phyloP scores from a whole-genome alignment of 2,113 vertebrate genomes.

The Epinephelus fuscoguttatus region DNA sequence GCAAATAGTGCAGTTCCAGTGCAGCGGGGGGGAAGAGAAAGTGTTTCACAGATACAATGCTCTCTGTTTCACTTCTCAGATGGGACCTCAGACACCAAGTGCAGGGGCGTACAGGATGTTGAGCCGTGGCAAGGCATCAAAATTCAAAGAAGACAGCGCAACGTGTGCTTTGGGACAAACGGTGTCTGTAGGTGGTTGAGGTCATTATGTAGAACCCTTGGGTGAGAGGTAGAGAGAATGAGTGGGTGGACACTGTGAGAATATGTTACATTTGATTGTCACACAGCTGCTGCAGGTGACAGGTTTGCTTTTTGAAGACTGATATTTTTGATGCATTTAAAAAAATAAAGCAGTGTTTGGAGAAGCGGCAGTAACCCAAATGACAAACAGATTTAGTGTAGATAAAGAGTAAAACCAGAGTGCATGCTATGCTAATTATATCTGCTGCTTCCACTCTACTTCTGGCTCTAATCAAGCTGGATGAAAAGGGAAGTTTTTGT shows the following conservation, averaged over 20 bases:
- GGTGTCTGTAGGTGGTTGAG: conserved; percentile 42
- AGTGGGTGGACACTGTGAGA: conserved; percentile 31
- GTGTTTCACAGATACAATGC: conserved; percentile 23
- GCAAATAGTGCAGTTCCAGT: not conserved
- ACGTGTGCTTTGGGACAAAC: not conserved
- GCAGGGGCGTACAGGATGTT: conserved; percentile 73
- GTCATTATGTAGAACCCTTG: conserved; percentile 21
- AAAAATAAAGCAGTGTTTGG: not conserved
- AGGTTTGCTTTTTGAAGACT: not conserved
- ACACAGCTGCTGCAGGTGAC: not conserved
- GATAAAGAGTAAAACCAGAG: not conserved
- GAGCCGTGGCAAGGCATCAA: conserved; percentile 23
- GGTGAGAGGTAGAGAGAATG: conserved; percentile 9
- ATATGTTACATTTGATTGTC: conserved; percentile 15
- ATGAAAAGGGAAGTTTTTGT: conserved; percentile 36
- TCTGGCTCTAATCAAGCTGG: conserved; percentile 18
- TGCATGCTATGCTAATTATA: not conserved
- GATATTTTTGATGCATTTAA: not conserved
- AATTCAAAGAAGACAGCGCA: conserved; percentile 4
- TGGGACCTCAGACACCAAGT: conserved; percentile 1
- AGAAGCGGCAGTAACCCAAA: not conserved
- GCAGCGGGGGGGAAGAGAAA: conserved; percentile 9
- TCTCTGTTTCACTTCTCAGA: conserved; percentile 52
- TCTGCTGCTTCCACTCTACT: not conserved
- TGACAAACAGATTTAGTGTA: conserved; percentile 5